Conservation (phyloP, 2,888 invertebrate species). For the Ectemnius cavifrons region DNA sequence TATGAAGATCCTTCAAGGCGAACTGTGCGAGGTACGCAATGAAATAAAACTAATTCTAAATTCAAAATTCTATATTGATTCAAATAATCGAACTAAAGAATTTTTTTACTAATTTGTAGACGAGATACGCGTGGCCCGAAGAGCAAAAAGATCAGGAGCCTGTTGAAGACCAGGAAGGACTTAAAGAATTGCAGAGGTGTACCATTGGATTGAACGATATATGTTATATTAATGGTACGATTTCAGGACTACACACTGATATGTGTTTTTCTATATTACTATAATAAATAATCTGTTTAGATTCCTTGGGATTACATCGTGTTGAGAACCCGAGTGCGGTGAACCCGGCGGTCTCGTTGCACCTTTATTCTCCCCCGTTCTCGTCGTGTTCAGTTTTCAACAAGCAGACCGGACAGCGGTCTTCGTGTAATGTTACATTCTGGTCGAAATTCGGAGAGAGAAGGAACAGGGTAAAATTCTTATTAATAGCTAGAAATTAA, state of each 20-base stretch:
- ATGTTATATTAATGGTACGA: conserved; percentile 95
- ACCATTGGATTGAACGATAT: conserved; percentile 87
- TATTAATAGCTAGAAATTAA: too few species aligned
- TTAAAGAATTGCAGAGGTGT: conserved; percentile 84
- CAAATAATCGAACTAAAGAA: background rate
- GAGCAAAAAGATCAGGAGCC: conserved; percentile 75
- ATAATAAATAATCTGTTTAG: conserved; percentile 79
- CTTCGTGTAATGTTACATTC: conserved; percentile 88
- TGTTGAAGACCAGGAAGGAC: conserved; percentile 75
- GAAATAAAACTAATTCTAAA: background rate
- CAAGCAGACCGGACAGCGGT: conserved; percentile 90
- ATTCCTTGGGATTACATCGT: conserved; percentile 95
- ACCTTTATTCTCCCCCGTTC: conserved; percentile 97
- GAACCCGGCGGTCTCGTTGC: conserved; percentile 93
- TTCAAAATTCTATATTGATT: background rate
- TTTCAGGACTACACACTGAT: background rate
- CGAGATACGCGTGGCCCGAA: conserved; percentile 88
- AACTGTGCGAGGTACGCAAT: conserved; percentile 86
- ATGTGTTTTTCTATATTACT: background rate
- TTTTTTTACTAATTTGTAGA: conserved; percentile 58
- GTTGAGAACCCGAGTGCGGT: conserved; percentile 96
- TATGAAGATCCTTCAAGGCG: conserved; percentile 95
- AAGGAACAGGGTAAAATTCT: conserved; percentile 81
- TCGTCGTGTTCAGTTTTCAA: conserved; percentile 93
- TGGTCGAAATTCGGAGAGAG: conserved; percentile 94